Evolutionary conservation across 2,888 invertebrate genomes (phyloP).

Genomic region (Xanthorhoe spadicearia): DNA sequence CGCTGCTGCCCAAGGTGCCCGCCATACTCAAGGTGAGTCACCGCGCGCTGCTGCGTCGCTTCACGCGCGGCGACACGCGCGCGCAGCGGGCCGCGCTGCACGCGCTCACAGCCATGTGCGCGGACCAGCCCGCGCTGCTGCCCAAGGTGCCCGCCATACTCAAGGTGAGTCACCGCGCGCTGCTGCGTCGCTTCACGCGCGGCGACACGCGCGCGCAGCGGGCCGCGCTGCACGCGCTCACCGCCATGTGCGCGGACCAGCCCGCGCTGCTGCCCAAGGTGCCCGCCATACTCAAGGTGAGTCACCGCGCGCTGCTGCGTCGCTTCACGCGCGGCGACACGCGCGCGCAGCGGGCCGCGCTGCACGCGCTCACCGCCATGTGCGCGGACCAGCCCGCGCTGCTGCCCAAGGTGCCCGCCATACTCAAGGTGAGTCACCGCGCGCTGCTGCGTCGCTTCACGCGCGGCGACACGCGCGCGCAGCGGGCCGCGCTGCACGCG

Average conservation of each 20-base stretch:
- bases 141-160: constrained; percentile 95
- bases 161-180: constrained; percentile 88
- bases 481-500: too few species aligned
- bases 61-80: constrained; percentile 90
- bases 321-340: constrained; percentile 91
- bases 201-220: constrained; percentile 93
- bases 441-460: too few species aligned
- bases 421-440: constrained; percentile 90
- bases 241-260: constrained; percentile 94
- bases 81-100: constrained; percentile 97
- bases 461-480: too few species aligned
- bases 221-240: constrained; percentile 97
- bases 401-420: constrained; percentile 94
- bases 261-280: constrained; percentile 93
- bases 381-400: constrained; percentile 92
- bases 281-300: constrained; percentile 91
- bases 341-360: constrained; percentile 95
- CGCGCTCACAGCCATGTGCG: constrained; percentile 97
- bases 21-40: constrained; percentile 90
- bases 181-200: constrained; percentile 92
- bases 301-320: constrained; percentile 89
- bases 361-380: constrained; percentile 97
- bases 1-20: constrained; percentile 94
- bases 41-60: constrained; percentile 91
- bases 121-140: constrained; percentile 91